phyloP scores from a whole-genome alignment of 2,113 vertebrate species.

The Stercorarius parasiticus region DNA sequence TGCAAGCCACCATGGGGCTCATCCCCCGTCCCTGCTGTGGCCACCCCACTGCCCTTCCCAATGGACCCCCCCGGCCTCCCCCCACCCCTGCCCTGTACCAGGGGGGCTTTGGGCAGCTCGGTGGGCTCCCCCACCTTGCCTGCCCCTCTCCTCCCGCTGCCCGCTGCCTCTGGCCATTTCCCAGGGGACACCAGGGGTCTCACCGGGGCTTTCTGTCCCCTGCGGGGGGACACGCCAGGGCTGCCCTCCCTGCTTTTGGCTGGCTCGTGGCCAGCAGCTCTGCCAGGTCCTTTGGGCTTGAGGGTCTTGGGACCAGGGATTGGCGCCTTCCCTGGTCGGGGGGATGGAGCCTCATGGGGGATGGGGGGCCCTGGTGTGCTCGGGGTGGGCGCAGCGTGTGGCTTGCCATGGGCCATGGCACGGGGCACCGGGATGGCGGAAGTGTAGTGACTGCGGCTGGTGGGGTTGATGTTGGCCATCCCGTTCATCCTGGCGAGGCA shows the following conservation, averaged over 20 bases:
- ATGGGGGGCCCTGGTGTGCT: constrained; percentile 6
- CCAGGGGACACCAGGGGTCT: not conserved
- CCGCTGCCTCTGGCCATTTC: not conserved
- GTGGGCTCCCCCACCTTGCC: not conserved
- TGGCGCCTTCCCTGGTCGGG: not conserved
- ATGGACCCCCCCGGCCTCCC: not conserved
- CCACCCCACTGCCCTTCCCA: not conserved
- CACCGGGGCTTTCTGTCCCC: not conserved
- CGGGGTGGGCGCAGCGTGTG: not conserved
- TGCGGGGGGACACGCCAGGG: not conserved
- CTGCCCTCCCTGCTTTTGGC: not conserved
- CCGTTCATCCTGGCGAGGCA: constrained; percentile 45
- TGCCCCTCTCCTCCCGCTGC: not conserved
- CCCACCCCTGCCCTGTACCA: not conserved
- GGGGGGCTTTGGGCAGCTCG: constrained; percentile 30
- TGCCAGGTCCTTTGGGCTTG: constrained; percentile 35
- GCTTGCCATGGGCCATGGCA: constrained; percentile 56
- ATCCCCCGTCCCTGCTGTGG: not conserved
- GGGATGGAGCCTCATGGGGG: not conserved
- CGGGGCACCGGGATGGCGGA: constrained; percentile 76
- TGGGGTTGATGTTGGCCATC: constrained; percentile 60
- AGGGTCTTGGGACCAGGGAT: not conserved
- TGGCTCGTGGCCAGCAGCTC: accelerated
- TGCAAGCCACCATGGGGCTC: not conserved
- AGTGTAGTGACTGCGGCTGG: constrained; percentile 52